Evolutionary conservation across 1,140 invertebrate species (phyloP).

Genomic region (Drosophila sucinea): DNA sequence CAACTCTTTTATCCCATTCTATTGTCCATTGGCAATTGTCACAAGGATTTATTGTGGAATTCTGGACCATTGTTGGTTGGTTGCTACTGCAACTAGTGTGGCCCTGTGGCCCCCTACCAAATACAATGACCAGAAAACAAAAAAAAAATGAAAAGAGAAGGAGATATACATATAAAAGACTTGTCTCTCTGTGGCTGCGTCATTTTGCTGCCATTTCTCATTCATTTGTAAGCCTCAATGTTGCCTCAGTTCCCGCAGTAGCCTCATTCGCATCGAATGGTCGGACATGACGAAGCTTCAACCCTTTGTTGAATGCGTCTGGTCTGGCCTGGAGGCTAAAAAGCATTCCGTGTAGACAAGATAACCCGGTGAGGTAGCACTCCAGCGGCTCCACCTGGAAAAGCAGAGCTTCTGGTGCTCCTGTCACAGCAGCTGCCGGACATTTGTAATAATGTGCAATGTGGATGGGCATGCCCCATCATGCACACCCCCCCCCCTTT

Average conservation of each 20-base stretch:
- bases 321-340: slow-evolving; percentile 9
- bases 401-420: background rate
- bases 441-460: slow-evolving; percentile 70
- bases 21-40: slow-evolving; percentile 62
- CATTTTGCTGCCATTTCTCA: slow-evolving; percentile 62
- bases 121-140: too few species aligned
- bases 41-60: slow-evolving; percentile 65
- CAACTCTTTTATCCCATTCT: slow-evolving; percentile 29
- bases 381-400: background rate
- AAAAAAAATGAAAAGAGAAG: too few species aligned
- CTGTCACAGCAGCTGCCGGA: slow-evolving; percentile 60
- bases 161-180: slow-evolving; percentile 35
- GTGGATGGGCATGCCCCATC: too few species aligned
- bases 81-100: too few species aligned
- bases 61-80: slow-evolving; percentile 7
- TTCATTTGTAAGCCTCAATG: slow-evolving; percentile 59
- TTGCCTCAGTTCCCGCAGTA: slow-evolving; percentile 1
- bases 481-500: background rate
- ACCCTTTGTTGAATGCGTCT: slow-evolving; percentile 7
- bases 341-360: slow-evolving; percentile 37
- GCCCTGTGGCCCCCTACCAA: background rate
- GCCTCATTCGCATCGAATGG: background rate
- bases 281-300: background rate
- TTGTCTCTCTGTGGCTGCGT: slow-evolving; percentile 57
- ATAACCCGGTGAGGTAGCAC: slow-evolving; percentile 9